Evolutionary conservation across 2,113 vertebrate species (phyloP), one percentile per base, ranked within the genome.

Genomic region (Chlorodrepanis virens): DNA sequence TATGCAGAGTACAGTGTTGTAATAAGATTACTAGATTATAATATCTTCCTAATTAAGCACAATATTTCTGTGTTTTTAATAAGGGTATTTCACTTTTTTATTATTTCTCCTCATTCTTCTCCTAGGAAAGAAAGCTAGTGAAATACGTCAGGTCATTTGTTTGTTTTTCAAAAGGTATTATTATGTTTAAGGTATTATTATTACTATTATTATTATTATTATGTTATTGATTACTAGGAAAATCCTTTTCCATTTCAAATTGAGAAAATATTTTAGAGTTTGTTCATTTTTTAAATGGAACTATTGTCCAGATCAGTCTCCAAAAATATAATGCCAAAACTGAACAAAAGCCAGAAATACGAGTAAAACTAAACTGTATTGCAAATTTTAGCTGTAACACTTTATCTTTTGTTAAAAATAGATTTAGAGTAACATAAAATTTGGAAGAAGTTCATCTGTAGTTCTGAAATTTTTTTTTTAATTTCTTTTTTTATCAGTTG

Each of bases 401-500:
- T 72, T 76, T 17, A 39, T 56, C 2, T 83, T 91, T 68, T 77
- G 2, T 77, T 74, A 53, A 67, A 87, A 69, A 31, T 44, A 70
- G 4, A 63, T 63, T 61, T 12, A 71, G 2, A 9, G 2, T 10
- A 54, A 16, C 5, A 54, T 25, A 18, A 82, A 84, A 84, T 47
- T 71, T 35, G 31, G 81, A 40, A 79, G 12, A 83, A 9, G 12
- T 40, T 31, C 20, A 33, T 37, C 44, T 31, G 3, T 8, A 60
- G 23, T 19, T 89, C 69, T 42, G 53, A 39, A 84, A 52, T 49
- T 1, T 4, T 7, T 3, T 59, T 50, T 89, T 47, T 39, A 4
- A 10, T 70, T 94, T 89, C 5, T 50, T 91, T 63, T 96, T 64
- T 28, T 33, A 90, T 90, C 49, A 93, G 61, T 27, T 95, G 10